Evolutionary conservation across 2,888 invertebrate species (phyloP).

Genomic region (Drosophila anomalata): DNA sequence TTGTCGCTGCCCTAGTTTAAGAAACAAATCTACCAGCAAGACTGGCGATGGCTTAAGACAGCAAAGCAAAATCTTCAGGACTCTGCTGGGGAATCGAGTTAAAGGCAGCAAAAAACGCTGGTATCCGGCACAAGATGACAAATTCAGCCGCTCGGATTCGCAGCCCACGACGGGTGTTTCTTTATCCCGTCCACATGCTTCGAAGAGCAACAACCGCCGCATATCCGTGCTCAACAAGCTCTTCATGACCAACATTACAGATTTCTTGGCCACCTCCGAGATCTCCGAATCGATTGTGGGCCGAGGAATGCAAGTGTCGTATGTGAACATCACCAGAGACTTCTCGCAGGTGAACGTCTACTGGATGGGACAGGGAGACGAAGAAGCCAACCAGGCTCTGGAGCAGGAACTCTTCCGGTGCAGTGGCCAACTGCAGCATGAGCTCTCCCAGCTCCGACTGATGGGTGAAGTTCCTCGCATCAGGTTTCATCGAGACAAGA

Average conservation of each 20-base stretch:
- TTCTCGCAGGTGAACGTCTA: slow-evolving; percentile 88
- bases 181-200: slow-evolving; percentile 52
- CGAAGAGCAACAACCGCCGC: slow-evolving; percentile 86
- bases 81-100: not conserved
- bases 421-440: slow-evolving; percentile 88
- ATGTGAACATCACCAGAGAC: slow-evolving; percentile 88
- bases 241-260: slow-evolving; percentile 92
- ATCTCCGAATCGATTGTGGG: slow-evolving; percentile 87
- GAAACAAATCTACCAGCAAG: not conserved
- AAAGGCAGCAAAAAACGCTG: slow-evolving; percentile 9
- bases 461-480: slow-evolving; percentile 91
- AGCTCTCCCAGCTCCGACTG: slow-evolving; percentile 88
- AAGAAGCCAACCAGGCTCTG: slow-evolving; percentile 81
- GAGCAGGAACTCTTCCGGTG: slow-evolving; percentile 86
- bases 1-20: not conserved
- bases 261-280: slow-evolving; percentile 90
- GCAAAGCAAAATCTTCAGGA: not conserved
- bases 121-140: not conserved
- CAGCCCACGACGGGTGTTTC: not conserved
- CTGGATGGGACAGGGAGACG: slow-evolving; percentile 87
- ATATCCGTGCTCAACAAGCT: slow-evolving; percentile 90
- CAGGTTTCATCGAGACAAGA: slow-evolving; percentile 89
- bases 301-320: slow-evolving; percentile 88
- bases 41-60: not conserved
- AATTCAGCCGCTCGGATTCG: not conserved